These are phyloP conservation scores for Decapterus maruadsi DNA, from an alignment of 2,797 vertebrate species.

Conservation along the genomic window DNA sequence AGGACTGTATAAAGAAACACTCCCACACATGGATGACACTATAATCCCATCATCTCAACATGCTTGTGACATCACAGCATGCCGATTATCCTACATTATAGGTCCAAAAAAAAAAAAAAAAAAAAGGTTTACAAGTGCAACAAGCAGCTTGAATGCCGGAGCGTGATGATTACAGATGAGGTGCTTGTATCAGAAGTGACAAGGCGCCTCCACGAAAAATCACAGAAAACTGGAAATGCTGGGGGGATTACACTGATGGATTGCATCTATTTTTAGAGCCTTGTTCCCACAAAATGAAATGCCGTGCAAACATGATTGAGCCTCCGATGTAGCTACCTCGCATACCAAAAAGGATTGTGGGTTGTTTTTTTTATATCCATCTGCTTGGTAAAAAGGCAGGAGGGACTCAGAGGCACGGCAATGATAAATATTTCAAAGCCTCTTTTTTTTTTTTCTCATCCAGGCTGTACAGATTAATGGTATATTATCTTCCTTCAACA, in stretches of 20 bases:
- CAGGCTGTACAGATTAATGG: constrained; percentile 60
- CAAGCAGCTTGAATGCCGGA: constrained; percentile 28
- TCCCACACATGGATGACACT: not conserved
- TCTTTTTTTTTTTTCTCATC: constrained; percentile 57
- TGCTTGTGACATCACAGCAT: not conserved
- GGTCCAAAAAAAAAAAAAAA: constrained; percentile 11
- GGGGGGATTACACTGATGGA: constrained; percentile 76
- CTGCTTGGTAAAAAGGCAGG: constrained; percentile 61
- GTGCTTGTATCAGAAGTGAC: constrained; percentile 48
- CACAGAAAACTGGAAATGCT: constrained; percentile 58
- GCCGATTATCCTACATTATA: not conserved
- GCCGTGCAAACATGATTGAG: constrained; percentile 64
- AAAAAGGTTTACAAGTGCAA: constrained; percentile 26
- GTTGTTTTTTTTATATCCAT: constrained; percentile 59
- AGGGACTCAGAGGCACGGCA: constrained; percentile 43
- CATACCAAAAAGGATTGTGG: constrained; percentile 64
- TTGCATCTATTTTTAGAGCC: constrained; percentile 77
- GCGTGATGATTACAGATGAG: constrained; percentile 50
- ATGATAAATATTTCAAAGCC: constrained; percentile 71
- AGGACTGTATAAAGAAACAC: not conserved
- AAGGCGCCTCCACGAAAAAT: constrained; percentile 43
- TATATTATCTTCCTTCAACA: constrained; percentile 72
- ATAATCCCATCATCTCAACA: not conserved
- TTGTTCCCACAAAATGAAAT: constrained; percentile 65
- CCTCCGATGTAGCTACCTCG: constrained; percentile 58